Conservation (phyloP, 2,888 invertebrate species). For the Tachina lurida region DNA sequence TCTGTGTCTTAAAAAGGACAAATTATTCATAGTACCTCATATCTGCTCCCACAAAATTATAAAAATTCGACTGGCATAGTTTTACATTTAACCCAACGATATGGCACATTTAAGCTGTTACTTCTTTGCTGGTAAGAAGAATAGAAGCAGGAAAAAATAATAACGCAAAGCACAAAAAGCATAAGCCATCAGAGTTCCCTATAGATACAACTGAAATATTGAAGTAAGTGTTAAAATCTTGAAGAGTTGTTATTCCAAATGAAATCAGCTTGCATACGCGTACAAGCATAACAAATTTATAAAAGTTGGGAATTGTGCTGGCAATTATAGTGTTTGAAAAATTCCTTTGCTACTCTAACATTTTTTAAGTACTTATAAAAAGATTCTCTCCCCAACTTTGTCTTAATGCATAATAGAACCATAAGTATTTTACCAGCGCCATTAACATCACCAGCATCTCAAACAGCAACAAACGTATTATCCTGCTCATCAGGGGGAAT, state of each 20-base stretch:
- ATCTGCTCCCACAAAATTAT: background rate
- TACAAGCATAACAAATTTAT: conserved; percentile 23
- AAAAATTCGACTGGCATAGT: too few relatives aligned
- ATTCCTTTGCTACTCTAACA: background rate
- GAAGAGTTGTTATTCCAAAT: conserved; percentile 42
- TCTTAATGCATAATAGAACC: conserved; percentile 47
- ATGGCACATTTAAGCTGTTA: conserved; percentile 41
- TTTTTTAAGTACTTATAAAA: conserved; percentile 24
- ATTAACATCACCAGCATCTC: conserved; percentile 3
- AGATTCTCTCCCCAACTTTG: conserved; percentile 1
- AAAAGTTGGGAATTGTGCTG: background rate
- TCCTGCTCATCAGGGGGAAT: conserved; percentile 26
- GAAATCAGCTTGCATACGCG: conserved; percentile 52
- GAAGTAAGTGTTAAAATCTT: conserved; percentile 45
- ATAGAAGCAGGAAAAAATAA: background rate
- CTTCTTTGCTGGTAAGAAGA: background rate
- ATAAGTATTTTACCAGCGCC: conserved; percentile 40
- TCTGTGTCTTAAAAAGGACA: too few relatives aligned
- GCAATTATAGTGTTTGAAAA: background rate
- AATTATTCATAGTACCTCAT: too few relatives aligned
- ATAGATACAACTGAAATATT: conserved; percentile 14
- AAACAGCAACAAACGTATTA: conserved; percentile 22
- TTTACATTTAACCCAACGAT: background rate
- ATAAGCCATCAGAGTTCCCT: conserved; percentile 14
- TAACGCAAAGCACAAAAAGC: background rate